Percentiles rank a stretch among this genome's conserved stretches.
Conservation (phyloP, 2,888 invertebrate genomes). For the Xestia sexstrigata region DNA sequence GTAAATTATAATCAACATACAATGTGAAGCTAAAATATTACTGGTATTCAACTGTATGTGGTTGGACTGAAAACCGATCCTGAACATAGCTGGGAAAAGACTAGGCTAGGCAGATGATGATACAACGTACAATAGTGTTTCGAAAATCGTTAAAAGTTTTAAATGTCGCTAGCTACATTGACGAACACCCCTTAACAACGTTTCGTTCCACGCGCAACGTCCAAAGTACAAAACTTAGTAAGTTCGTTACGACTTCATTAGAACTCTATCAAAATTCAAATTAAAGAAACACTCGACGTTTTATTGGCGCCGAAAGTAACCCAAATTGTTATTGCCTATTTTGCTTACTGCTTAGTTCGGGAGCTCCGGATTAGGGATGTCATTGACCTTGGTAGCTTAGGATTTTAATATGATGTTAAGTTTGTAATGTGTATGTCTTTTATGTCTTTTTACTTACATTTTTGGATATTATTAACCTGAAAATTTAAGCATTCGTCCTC, state of each 20-base stretch:
- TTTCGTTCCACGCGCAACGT: slow-evolving; percentile 44
- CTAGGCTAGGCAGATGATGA: too few species aligned
- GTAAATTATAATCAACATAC: neutral
- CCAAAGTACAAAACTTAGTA: slow-evolving; percentile 55
- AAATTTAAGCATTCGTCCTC: too few species aligned
- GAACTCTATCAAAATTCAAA: slow-evolving; percentile 67
- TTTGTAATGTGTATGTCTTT: too few species aligned
- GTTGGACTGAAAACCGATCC: too few species aligned
- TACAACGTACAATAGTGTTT: too few species aligned
- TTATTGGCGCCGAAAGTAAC: slow-evolving; percentile 42
- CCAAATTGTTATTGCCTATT: slow-evolving; percentile 57
- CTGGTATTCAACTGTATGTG: too few species aligned
- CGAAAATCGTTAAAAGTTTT: neutral
- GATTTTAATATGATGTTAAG: slow-evolving; percentile 3
- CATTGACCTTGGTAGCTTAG: slow-evolving; percentile 1
- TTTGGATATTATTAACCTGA: too few species aligned
- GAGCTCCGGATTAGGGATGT: slow-evolving; percentile 17
- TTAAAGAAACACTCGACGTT: slow-evolving; percentile 64
- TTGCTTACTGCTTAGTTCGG: slow-evolving; percentile 33
- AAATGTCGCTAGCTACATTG: neutral
- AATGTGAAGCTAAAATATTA: neutral
- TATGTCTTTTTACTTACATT: too few species aligned
- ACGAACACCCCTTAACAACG: slow-evolving; percentile 45
- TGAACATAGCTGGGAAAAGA: too few species aligned
- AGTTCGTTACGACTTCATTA: slow-evolving; percentile 64